Evolutionary conservation across 2,113 vertebrate genomes (phyloP), one percentile per base, ranked within the genome.

Genomic region (Aphyosemion australe): DNA sequence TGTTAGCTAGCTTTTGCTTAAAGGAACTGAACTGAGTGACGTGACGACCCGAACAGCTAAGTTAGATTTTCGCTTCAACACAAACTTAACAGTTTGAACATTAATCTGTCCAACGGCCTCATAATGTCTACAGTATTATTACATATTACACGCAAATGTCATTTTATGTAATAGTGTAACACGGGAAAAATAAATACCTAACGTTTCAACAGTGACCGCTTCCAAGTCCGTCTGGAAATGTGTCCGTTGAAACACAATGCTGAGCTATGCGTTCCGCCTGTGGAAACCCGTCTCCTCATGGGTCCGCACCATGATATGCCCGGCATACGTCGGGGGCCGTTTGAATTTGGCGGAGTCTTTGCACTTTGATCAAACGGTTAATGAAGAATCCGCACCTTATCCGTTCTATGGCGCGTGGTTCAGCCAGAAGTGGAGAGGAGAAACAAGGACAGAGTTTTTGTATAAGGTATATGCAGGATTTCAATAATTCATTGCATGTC

Each of bases 171-270:
- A 19, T 1, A 20, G 0, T 51, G 0, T 18, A 1, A 41, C 6
- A 4, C 18, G 32, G 34, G 15, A 20, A 48, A 78, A 82, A 86
- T 26, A 26, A 26, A 26, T 26, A 26, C 26, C 85, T 1, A 31
- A 54, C 52, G 2, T 47, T 19, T 53, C 6, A 10, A 13, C 26
- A n/a, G 8, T 26, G 2, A 42, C 9, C 2, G 13, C n/a, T 32
- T 31, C 3, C 7, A 0, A 34, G 79, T 88, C 74, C 87, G 66
- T 20, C 49, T 0, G 0, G 2, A 79, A 76, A 62, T 41, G 0
- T 14, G 69, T 42, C 3, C 84, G 73, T 9, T 4, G 62, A 63
- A 82, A 84, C 64, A 65, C 3, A 19, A 2, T 0, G 2, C 1
- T 0, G 0, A 56, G 18, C 0, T 0, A 31, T 34, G 58, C 0